A percentile compares a stretch with the other conserved stretches of the same genome.
These are phyloP conservation scores for Zootoca vivipara DNA, from an alignment of 2,113 vertebrate genomes.

Conservation along the genomic window DNA sequence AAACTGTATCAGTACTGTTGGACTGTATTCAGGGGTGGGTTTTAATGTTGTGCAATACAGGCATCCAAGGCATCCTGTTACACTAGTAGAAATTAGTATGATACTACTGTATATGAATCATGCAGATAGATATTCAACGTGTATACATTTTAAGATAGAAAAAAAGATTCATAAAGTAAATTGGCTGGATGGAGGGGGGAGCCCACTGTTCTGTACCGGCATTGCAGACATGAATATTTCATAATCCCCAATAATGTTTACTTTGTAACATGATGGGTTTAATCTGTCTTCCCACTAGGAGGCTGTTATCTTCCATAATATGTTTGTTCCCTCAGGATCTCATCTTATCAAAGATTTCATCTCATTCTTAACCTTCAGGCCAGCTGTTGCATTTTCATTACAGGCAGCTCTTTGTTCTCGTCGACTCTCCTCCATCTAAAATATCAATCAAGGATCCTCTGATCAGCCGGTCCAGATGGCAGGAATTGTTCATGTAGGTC, in stretches of 20 bases:
- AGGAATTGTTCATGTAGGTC: neutral
- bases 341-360: constrained; percentile 12
- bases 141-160: too few species aligned
- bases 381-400: constrained; percentile 33
- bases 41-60: too few species aligned
- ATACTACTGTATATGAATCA: too few species aligned
- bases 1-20: neutral
- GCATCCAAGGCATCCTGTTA: too few species aligned
- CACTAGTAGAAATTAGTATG: too few species aligned
- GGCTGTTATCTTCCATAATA: constrained; percentile 7
- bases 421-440: neutral
- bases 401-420: constrained; percentile 5
- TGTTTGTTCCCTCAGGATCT: neutral
- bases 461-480: constrained; percentile 20
- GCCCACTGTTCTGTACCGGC: neutral
- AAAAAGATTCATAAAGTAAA: neutral
- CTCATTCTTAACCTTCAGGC: constrained; percentile 35
- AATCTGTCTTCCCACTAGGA: constrained; percentile 22
- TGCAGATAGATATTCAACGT: too few species aligned
- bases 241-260: neutral
- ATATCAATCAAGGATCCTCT: neutral
- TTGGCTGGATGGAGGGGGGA: neutral
- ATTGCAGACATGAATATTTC: neutral
- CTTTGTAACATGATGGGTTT: neutral
- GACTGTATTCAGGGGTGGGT: neutral